phyloP scores from a whole-genome alignment of 1,140 invertebrate genomes.

The Berghia stephanieae region DNA sequence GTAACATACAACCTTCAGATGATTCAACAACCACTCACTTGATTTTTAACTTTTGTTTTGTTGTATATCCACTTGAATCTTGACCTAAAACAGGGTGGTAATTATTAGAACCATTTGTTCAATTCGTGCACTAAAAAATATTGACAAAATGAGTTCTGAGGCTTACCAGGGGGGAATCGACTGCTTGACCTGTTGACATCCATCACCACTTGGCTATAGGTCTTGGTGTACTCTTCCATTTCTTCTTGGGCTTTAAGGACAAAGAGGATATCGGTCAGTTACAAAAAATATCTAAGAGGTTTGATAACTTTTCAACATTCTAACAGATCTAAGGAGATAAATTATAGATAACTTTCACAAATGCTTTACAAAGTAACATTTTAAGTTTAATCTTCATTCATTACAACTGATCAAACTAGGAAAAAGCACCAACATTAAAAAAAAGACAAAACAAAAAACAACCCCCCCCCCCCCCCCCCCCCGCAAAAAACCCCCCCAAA shows the following conservation, averaged over 20 bases:
- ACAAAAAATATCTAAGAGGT: slow-evolving; percentile 5
- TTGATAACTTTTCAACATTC: neutral
- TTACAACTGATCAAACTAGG: no score
- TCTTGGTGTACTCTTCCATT: slow-evolving; percentile 77
- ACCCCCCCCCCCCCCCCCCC: no score
- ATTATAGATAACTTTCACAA: neutral
- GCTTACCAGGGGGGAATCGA: slow-evolving; percentile 81
- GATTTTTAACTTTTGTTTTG: neutral
- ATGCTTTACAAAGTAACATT: neutral
- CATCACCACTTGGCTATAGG: slow-evolving; percentile 91
- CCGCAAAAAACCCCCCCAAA: no score
- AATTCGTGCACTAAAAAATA: neutral
- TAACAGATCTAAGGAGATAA: neutral
- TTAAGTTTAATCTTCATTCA: no score
- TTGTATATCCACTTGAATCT: neutral
- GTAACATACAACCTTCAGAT: neutral
- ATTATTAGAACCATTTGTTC: neutral
- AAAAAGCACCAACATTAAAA: no score
- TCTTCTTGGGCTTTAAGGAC: slow-evolving; percentile 47
- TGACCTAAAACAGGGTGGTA: neutral
- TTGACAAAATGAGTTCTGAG: neutral
- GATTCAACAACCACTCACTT: no score
- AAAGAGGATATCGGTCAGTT: no score
- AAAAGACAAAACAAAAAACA: no score
- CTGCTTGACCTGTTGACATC: slow-evolving; percentile 91